A percentile compares a stretch with the other conserved stretches of the same genome.
Conservation (phyloP, 1,140 invertebrate genomes). For the Argopecten irradians region DNA sequence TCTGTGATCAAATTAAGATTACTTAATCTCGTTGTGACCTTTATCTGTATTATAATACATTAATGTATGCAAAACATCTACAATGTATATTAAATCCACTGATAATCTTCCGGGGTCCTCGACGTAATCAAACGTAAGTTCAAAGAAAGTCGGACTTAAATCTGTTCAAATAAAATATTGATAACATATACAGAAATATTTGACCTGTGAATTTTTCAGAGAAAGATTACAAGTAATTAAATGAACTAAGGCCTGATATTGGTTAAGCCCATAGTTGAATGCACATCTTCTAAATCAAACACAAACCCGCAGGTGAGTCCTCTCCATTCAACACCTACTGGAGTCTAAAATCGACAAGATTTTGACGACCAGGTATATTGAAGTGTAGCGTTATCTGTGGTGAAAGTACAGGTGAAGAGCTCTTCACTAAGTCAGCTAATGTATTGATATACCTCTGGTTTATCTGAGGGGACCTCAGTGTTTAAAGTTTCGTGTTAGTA, state of each 20-base stretch:
- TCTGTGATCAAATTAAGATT: background rate
- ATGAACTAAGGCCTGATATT: conserved; percentile 5
- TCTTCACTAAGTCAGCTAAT: background rate
- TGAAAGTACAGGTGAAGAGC: background rate
- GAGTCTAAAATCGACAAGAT: background rate
- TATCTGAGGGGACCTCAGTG: background rate
- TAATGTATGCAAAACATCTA: background rate
- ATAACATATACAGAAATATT: background rate
- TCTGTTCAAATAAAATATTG: background rate
- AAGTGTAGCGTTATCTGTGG: background rate
- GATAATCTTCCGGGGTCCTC: background rate
- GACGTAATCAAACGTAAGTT: background rate
- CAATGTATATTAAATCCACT: background rate
- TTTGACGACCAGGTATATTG: background rate
- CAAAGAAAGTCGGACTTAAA: conserved; percentile 1
- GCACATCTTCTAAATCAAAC: background rate
- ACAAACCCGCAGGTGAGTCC: background rate
- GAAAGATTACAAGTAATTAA: background rate
- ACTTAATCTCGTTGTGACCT: background rate
- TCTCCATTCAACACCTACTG: background rate
- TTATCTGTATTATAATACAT: background rate
- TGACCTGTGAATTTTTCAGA: background rate
- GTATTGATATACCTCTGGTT: background rate
- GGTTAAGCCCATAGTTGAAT: background rate
- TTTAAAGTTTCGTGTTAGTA: background rate